Evolutionary conservation across 92 coral and sea anemone species (phyloP), one percentile per base, ranked within the genome.

Genomic region (Palythoa heliodiscus): DNA sequence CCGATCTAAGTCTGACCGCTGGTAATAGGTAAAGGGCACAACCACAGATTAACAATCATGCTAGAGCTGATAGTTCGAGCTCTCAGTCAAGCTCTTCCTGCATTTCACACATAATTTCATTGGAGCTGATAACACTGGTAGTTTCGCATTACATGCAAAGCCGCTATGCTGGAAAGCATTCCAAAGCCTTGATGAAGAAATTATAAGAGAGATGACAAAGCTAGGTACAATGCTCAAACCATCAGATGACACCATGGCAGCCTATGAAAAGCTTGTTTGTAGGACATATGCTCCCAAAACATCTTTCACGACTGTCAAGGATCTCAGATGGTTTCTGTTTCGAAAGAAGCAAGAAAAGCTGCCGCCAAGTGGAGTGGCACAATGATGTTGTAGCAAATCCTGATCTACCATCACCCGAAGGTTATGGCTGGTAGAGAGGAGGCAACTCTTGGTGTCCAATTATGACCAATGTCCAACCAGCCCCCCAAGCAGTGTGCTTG

Each of bases 111-210:
- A 13, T 25, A n/a, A n/a, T n/a, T n/a, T 87, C 55, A 89, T 83
- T 75, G 95, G 92, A 53, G 90, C 90, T n/a, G 83, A 73, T 57
- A 75, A 67, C 70, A 89, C 90, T 70, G 94, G 94, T 53, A 29
- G 89, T 25, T 88, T 91, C 73, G 37, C 71, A 74, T 22, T 53
- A 48, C 70, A 88, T 11, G 91, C 58, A 69, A 83, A 88, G 66
- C 55, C 48, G 2, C 38, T 52, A 71, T 88, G 84, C 52, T 88
- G 88, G 86, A 86, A 82, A 24, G 87, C 81, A 47, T 87, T 87
- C 78, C 54, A 52, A 39, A 63, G 66, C 48, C 29, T 80, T n/a
- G 83, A 85, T 71, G 89, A 89, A 40, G 86, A 86, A 20, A 64
- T 69, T n/a, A 50, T 83, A 52, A 88, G 35, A 83, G 78, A 73